These are phyloP conservation scores for Festucalex cinctus DNA, from an alignment of 2,113 vertebrate species.

Conservation along the genomic window DNA sequence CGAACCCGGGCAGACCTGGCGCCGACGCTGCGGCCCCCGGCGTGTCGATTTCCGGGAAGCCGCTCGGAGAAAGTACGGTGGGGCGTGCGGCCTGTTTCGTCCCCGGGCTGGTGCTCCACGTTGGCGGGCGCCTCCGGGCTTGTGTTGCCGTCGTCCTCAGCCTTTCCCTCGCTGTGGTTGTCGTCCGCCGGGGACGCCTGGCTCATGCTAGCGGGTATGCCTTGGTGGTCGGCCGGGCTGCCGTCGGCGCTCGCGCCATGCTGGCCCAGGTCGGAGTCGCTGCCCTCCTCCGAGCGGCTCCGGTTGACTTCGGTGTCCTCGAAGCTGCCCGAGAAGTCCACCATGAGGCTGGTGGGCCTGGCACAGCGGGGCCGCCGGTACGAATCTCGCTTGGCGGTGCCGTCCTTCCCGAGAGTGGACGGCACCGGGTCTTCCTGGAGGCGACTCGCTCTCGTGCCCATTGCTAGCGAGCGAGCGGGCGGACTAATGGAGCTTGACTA, in stretches of 20 bases:
- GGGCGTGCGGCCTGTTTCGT: slow-evolving; percentile 71
- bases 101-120: slow-evolving; percentile 52
- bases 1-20: slow-evolving; percentile 68
- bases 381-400: slow-evolving; percentile 63
- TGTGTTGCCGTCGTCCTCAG: slow-evolving; percentile 46
- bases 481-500: slow-evolving; percentile 35
- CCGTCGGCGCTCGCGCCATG: slow-evolving; percentile 67
- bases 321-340: slow-evolving; percentile 75
- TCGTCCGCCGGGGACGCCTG: slow-evolving; percentile 58
- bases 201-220: slow-evolving; percentile 49
- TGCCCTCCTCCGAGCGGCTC: slow-evolving; percentile 75
- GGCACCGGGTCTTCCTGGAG: slow-evolving; percentile 70
- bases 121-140: slow-evolving; percentile 50
- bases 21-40: slow-evolving; percentile 59
- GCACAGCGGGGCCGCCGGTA: slow-evolving; percentile 64
- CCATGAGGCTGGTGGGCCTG: slow-evolving; percentile 74
- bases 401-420: slow-evolving; percentile 67
- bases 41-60: slow-evolving; percentile 70
- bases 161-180: slow-evolving; percentile 53
- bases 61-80: slow-evolving; percentile 78
- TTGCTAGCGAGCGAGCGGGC: slow-evolving; percentile 38
- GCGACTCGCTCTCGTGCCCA: slow-evolving; percentile 77
- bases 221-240: slow-evolving; percentile 65
- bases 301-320: slow-evolving; percentile 71
- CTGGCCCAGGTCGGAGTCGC: slow-evolving; percentile 72